These are phyloP conservation scores for Drosophila ochracea DNA, from an alignment of 2,888 invertebrate genomes.

Conservation along the genomic window DNA sequence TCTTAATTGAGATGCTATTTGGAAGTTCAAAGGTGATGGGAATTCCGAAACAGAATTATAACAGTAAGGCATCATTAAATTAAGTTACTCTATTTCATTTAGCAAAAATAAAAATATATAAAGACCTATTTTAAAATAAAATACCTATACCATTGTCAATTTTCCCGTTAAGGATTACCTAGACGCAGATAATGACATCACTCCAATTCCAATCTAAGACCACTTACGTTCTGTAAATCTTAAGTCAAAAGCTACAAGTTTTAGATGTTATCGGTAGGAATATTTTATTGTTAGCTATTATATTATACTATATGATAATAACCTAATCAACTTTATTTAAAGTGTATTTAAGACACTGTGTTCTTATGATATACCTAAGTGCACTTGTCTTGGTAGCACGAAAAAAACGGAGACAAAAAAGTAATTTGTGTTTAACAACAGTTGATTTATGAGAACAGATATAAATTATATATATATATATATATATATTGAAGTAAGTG, in stretches of 20 bases:
- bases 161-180: too few species aligned
- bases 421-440: conserved; percentile 48
- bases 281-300: not conserved
- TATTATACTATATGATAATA: not conserved
- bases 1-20: not conserved
- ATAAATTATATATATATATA: conserved; percentile 47
- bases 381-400: conserved; percentile 18
- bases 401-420: conserved; percentile 38
- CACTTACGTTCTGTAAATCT: not conserved
- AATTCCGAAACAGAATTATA: not conserved
- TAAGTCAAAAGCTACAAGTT: too few species aligned
- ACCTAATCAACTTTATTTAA: not conserved
- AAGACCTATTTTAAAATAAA: not conserved
- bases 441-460: conserved; percentile 10
- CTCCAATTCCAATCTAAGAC: not conserved
- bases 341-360: conserved; percentile 2
- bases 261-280: not conserved
- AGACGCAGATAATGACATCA: not conserved
- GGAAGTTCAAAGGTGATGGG: not conserved
- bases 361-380: not conserved
- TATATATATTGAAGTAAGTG: conserved; percentile 31
- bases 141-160: not conserved
- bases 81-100: not conserved
- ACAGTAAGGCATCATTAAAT: not conserved
- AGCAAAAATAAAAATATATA: not conserved